phyloP scores from a whole-genome alignment of 1,140 invertebrate species.

The Aricia agestis region DNA sequence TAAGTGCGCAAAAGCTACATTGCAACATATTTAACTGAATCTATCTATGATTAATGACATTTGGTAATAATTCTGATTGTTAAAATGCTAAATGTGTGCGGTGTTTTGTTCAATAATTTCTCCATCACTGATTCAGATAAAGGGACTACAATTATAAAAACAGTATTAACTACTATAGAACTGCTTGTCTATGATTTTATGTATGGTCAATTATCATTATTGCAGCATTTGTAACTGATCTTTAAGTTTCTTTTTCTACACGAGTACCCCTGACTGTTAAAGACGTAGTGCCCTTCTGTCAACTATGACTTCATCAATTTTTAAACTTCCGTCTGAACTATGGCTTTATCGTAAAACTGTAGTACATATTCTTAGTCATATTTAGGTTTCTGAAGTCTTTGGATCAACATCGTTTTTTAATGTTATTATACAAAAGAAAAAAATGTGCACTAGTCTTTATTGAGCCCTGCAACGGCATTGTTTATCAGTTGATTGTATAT shows the following conservation, averaged over 20 bases:
- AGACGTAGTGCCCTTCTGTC: neutral
- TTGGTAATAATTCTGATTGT: neutral
- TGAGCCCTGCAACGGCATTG: neutral
- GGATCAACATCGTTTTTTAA: slow-evolving; percentile 18
- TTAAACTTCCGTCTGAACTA: slow-evolving; percentile 34
- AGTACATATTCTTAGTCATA: slow-evolving; percentile 28
- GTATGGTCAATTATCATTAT: neutral
- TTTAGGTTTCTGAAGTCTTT: slow-evolving; percentile 25
- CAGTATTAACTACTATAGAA: slow-evolving; percentile 3
- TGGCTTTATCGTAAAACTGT: slow-evolving; percentile 33
- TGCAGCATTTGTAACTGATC: neutral
- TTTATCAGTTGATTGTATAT: neutral
- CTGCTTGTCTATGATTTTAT: neutral
- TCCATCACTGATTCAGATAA: neutral
- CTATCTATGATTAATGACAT: neutral
- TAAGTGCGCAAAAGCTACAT: neutral
- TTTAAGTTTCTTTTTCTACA: neutral
- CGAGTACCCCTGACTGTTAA: neutral
- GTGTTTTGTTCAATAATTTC: neutral
- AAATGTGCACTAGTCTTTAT: slow-evolving; percentile 37
- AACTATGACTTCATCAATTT: neutral
- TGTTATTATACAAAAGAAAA: slow-evolving; percentile 22
- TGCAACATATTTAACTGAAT: neutral
- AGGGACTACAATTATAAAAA: neutral
- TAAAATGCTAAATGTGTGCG: neutral